Evolutionary conservation across 1,140 invertebrate genomes (phyloP).

Genomic region (Venustaconcha ellipsiformis): DNA sequence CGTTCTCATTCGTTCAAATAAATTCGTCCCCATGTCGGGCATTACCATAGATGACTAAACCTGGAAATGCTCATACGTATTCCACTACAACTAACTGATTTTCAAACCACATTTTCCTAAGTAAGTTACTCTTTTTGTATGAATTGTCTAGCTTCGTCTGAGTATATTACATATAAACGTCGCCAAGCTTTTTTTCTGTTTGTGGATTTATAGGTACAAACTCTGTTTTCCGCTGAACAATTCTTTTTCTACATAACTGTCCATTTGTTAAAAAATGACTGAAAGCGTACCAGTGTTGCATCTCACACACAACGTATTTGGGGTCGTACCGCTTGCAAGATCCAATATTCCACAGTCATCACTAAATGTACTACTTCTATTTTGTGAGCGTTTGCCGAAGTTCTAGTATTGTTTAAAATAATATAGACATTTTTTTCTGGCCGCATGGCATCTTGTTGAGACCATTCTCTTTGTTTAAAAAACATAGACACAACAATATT

Average conservation of each 20-base stretch:
- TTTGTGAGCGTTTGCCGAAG: too few species aligned
- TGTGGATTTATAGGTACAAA: slow-evolving; percentile 25
- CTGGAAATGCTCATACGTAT: slow-evolving; percentile 32
- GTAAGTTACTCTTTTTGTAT: slow-evolving; percentile 34
- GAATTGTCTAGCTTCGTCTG: slow-evolving; percentile 6
- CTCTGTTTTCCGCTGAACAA: background rate
- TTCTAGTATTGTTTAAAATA: too few species aligned
- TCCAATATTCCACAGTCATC: too few species aligned
- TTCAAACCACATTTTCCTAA: background rate
- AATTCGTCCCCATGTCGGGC: slow-evolving; percentile 2
- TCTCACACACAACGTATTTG: too few species aligned
- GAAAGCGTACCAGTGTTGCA: background rate
- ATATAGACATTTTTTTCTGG: too few species aligned
- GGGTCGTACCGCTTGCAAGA: too few species aligned
- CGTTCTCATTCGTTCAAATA: slow-evolving; percentile 7
- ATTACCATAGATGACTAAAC: slow-evolving; percentile 10
- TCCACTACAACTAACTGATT: slow-evolving; percentile 18
- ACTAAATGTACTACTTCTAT: too few species aligned
- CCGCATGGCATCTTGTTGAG: too few species aligned
- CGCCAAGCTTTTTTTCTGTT: background rate
- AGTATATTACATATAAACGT: slow-evolving; percentile 10
- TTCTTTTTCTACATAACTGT: slow-evolving; percentile 2
- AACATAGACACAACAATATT: too few species aligned
- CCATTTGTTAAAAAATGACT: slow-evolving; percentile 13
- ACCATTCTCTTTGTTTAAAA: too few species aligned